phyloP scores from a whole-genome alignment of 1,140 invertebrate species.

The Oreohelix idahoensis region DNA sequence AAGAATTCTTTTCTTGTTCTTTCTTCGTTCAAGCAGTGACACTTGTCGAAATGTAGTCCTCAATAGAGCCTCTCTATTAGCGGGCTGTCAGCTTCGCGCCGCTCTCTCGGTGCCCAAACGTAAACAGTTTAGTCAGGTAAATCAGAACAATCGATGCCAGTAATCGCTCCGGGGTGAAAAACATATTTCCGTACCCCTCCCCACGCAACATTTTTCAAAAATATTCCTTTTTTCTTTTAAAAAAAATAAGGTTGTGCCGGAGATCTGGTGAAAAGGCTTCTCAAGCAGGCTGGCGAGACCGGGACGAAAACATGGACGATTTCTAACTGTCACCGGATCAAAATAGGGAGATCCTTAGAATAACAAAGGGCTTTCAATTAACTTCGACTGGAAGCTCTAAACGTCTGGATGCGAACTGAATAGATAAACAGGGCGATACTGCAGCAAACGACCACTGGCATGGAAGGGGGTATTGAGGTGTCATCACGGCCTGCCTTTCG shows the following conservation, averaged over 20 bases:
- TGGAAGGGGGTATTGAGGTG: constrained; percentile 21
- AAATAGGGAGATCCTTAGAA: constrained; percentile 25
- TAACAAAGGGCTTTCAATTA: constrained; percentile 36
- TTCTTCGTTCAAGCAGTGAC: not conserved
- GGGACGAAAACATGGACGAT: constrained; percentile 7
- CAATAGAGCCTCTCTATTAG: constrained; percentile 24
- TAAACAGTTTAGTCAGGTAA: constrained; percentile 28
- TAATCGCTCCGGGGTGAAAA: constrained; percentile 30
- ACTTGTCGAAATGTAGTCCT: constrained; percentile 1
- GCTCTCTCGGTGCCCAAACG: not conserved
- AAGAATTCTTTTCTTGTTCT: not conserved
- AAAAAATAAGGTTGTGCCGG: not conserved
- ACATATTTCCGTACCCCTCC: constrained; percentile 10
- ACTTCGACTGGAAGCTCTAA: constrained; percentile 14
- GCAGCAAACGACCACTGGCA: not conserved
- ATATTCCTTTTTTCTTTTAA: too few relatives aligned
- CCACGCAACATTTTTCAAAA: not conserved
- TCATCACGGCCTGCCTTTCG: constrained; percentile 22
- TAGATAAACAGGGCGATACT: constrained; percentile 33
- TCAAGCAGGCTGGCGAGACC: not conserved
- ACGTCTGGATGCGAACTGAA: constrained; percentile 28
- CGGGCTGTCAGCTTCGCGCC: constrained; percentile 19
- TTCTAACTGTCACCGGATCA: constrained; percentile 31
- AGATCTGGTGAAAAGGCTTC: not conserved
- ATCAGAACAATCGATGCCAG: constrained; percentile 29